Conservation (phyloP, 2,888 invertebrate genomes). For the Drosophila pseudotakahashii region DNA sequence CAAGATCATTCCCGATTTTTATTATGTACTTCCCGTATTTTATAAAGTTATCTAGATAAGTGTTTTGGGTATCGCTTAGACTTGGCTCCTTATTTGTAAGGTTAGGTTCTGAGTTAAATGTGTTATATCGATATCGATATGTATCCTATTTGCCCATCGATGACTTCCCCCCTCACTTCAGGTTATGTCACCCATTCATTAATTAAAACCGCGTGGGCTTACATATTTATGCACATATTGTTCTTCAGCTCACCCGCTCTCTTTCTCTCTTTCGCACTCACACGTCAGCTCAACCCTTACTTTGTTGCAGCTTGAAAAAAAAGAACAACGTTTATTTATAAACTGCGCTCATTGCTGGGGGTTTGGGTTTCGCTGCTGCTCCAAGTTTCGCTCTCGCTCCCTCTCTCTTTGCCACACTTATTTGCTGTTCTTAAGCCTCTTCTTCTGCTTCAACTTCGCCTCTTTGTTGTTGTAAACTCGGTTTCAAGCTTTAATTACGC, state of each 20-base stretch:
- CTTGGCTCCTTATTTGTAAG: too few relatives aligned
- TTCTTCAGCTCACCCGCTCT: not conserved
- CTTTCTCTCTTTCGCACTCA: conserved; percentile 10
- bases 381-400: conserved; percentile 41
- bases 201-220: conserved; percentile 12
- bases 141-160: not conserved
- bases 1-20: too few relatives aligned
- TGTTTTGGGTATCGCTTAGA: too few relatives aligned
- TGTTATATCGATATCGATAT: not conserved
- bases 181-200: conserved; percentile 1
- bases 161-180: not conserved
- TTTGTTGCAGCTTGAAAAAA: conserved; percentile 51
- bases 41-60: too few relatives aligned
- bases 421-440: conserved; percentile 34
- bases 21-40: too few relatives aligned
- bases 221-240: not conserved
- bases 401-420: conserved; percentile 48
- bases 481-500: conserved; percentile 78
- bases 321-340: conserved; percentile 55
- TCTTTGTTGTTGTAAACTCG: conserved; percentile 76
- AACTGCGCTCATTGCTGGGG: conserved; percentile 65
- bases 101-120: too few relatives aligned
- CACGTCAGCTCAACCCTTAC: conserved; percentile 53
- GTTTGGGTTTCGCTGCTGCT: conserved; percentile 21
- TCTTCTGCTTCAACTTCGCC: conserved; percentile 18